Evolutionary conservation across 2,888 invertebrate genomes (phyloP).

Genomic region (Plagodis dolabraria): DNA sequence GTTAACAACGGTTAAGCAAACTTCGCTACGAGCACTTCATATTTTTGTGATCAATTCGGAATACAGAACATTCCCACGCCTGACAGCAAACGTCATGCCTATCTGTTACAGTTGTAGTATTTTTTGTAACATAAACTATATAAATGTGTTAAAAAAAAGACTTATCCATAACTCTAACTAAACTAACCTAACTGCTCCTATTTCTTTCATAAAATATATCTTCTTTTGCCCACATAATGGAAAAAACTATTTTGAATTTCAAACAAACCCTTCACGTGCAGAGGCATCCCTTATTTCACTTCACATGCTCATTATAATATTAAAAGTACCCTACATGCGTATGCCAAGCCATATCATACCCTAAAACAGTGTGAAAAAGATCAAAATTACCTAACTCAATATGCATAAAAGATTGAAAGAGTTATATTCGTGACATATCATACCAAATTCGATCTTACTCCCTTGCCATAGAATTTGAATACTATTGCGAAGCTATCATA

Average conservation of each 20-base stretch:
- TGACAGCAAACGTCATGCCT: no score
- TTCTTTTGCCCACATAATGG: constrained; percentile 7
- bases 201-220: constrained; percentile 4
- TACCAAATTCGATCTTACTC: constrained; percentile 36
- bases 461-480: constrained; percentile 42
- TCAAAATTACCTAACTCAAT: constrained; percentile 10
- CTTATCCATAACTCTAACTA: no score
- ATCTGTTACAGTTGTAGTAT: no score
- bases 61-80: no score
- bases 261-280: constrained; percentile 58
- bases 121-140: no score
- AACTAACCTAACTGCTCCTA: background rate
- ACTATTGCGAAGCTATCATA: constrained; percentile 35
- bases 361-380: constrained; percentile 16
- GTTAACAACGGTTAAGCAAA: no score
- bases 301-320: constrained; percentile 65
- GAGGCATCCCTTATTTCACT: constrained; percentile 55
- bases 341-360: constrained; percentile 31
- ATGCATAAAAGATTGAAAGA: constrained; percentile 16
- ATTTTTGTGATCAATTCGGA: no score
- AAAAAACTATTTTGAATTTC: constrained; percentile 42
- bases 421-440: constrained; percentile 16
- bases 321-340: constrained; percentile 46
- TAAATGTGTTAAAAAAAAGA: no score
- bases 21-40: no score